Evolutionary conservation across 2,113 vertebrate species (phyloP), one percentile per base, ranked within the genome.

Genomic region (Pluvianellus socialis): DNA sequence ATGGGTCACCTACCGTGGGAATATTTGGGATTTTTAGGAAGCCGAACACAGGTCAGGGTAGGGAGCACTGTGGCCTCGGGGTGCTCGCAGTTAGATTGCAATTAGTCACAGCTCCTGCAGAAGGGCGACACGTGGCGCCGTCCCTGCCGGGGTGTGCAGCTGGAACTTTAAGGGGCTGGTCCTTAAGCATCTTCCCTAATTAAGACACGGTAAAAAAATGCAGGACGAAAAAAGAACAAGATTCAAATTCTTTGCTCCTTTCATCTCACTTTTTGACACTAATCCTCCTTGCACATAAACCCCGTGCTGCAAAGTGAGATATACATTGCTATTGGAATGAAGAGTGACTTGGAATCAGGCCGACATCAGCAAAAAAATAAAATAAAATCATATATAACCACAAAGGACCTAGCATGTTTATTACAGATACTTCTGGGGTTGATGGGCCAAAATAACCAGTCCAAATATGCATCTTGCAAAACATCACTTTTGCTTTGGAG

Each of bases 361-460:
- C 67, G 71, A 91, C 77, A 90, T 59, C 77, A 95, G 79, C 44
- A 95, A 65, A 56, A 90, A 75, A 93, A 28, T 32, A 38, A 95
- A 92, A 86, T n/a, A 40, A 94, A 96, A 96, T 88, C 81, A 47
- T 80, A 94, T 91, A 97, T 67, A 92, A 95, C 86, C 95, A 94
- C 67, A 71, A 90, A 93, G 84, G 85, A 94, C 58, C 66, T 76
- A 76, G n/a, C 85, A 71, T 76, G 94, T 96, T 97, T 96, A 94
- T 91, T 92, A 77, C 84, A 76, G 91, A 91, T 85, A 92, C 24
- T 91, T 90, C 55, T 94, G 75, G 47, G 80, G 84, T 56, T 93
- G 96, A 97, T 95, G 97, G 97, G 94, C 96, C 94, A 97, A 97
- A 96, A 94, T 96, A 97, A 96, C 90, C 91, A 96, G 42, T 89